Conservation (phyloP, 2,113 vertebrate species). For the Nothobranchius furzeri region DNA sequence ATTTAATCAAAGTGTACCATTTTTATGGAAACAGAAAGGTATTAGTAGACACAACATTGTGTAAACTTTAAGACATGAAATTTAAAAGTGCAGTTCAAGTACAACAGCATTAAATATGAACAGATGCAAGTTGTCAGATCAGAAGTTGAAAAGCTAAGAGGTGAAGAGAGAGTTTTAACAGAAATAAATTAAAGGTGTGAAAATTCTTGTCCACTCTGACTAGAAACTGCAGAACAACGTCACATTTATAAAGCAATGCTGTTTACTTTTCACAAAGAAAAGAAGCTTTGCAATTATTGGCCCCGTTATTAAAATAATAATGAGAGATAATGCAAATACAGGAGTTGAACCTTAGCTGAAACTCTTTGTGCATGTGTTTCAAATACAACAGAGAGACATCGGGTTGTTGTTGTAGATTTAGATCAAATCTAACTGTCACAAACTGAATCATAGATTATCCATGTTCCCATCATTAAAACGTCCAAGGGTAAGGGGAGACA, state of each 20-base stretch:
- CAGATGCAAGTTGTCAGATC: conserved; percentile 6
- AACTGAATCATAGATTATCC: too few relatives aligned
- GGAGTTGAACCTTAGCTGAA: too few relatives aligned
- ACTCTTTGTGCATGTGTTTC: too few relatives aligned
- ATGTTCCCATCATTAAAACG: too few relatives aligned
- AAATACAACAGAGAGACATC: too few relatives aligned
- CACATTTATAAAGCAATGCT: too few relatives aligned
- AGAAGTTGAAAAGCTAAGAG: not conserved
- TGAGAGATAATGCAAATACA: too few relatives aligned
- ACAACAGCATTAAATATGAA: conserved; percentile 26
- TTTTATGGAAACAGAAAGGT: conserved; percentile 31
- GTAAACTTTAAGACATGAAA: conserved; percentile 34
- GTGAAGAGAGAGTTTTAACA: conserved; percentile 5
- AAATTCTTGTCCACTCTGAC: conserved; percentile 3
- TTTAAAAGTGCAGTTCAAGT: conserved; percentile 47
- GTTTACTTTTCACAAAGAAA: not conserved
- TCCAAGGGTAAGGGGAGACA: too few relatives aligned
- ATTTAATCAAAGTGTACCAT: conserved; percentile 22
- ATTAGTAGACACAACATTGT: conserved; percentile 13
- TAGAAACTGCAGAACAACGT: not conserved
- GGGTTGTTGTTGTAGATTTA: too few relatives aligned
- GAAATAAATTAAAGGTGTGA: conserved; percentile 11
- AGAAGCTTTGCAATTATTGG: conserved; percentile 1
- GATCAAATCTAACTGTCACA: too few relatives aligned
- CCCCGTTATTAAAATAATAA: too few relatives aligned